These are phyloP conservation scores for Eleginops maclovinus DNA, from an alignment of 2,113 vertebrate species.

Conservation along the genomic window DNA sequence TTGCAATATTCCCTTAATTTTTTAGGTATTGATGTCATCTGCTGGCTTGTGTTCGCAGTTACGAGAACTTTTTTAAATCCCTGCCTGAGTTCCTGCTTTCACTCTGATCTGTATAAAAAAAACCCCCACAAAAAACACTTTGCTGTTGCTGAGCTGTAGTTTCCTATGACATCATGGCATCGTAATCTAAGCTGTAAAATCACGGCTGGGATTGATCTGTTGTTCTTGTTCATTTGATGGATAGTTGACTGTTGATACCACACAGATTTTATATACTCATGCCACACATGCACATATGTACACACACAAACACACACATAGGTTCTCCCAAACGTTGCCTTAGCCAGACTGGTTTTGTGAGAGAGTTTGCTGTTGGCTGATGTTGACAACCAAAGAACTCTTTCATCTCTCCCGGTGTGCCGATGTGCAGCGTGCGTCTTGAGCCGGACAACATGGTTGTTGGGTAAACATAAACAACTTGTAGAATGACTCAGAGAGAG, in stretches of 20 bases:
- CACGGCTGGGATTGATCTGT: conserved; percentile 71
- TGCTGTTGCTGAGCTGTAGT: conserved; percentile 67
- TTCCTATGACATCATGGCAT: conserved; percentile 74
- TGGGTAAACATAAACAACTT: conserved; percentile 65
- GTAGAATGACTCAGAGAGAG: conserved; percentile 51
- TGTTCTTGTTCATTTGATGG: conserved; percentile 75
- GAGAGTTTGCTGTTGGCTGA: conserved; percentile 52
- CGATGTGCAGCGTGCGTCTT: conserved; percentile 32
- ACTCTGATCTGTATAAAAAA: conserved; percentile 46
- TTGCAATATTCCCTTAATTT: neutral
- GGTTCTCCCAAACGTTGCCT: conserved; percentile 18
- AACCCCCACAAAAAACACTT: conserved; percentile 36
- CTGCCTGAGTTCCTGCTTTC: conserved; percentile 8
- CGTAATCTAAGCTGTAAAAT: conserved; percentile 67
- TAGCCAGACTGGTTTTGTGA: conserved; percentile 28
- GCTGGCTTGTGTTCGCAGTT: conserved; percentile 23
- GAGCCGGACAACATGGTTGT: conserved; percentile 47
- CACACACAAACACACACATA: conserved; percentile 17
- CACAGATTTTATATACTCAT: conserved; percentile 50
- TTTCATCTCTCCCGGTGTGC: conserved; percentile 71
- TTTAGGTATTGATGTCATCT: neutral
- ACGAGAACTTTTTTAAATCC: conserved; percentile 29
- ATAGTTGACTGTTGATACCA: conserved; percentile 69
- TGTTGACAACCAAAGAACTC: conserved; percentile 42
- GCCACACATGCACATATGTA: conserved; percentile 19